Base-by-base conservation (phyloP, 64 coral and sea anemone genomes). In the Dendrophyllia cribrosa region DNA sequence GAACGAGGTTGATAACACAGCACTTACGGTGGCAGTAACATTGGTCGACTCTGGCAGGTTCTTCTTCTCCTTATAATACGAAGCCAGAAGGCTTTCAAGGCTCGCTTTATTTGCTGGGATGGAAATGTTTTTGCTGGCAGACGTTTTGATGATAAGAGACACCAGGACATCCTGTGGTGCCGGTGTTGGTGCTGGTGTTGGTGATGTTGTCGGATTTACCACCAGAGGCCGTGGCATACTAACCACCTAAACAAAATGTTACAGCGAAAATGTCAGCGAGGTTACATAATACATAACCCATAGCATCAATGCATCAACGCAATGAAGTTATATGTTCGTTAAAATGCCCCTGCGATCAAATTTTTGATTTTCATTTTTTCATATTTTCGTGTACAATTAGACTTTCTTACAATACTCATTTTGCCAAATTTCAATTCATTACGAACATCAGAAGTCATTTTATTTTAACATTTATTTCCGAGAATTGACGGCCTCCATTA, bases 21-120 rank as follows among this genome's bases (percentile, higher is more conserved):
- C 9, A 88, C 95, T 90, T 76, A 96, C 95, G 45, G 56, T 68
- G 34, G 95, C 76, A 53, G 95, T 82, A 4, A 96, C 80, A 58
- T 26, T 73, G 2, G 87, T 77, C 24, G 75, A 22, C 9, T 66
- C 58, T 47, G 53, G 16, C 4, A 89, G 23, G 62, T 68, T 72
- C 47, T 59, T 87, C 63, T 77, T 78, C 2, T 88, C 51, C 9
- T 69, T 77, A 17, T 96, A 96, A 74, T 94, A 96, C 7, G 82
- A 5, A 53, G 95, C 91, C 76, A 96, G 72, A 15, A 69, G 76
- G 4, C 67, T 26, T 89, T 96, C 91, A 19, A 96, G 76, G 21
- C 59, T 74, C 34, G 78, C 43, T 66, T 91, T 93, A 74, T 96
- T 93, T 5, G 65, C 67, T 13, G 74, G 70, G 64, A 87, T 46